A percentile compares a stretch with the other conserved stretches of the same genome.
Evolutionary conservation across 92 coral and sea anemone genomes (phyloP).

Genomic region (Bergia puertoricense): DNA sequence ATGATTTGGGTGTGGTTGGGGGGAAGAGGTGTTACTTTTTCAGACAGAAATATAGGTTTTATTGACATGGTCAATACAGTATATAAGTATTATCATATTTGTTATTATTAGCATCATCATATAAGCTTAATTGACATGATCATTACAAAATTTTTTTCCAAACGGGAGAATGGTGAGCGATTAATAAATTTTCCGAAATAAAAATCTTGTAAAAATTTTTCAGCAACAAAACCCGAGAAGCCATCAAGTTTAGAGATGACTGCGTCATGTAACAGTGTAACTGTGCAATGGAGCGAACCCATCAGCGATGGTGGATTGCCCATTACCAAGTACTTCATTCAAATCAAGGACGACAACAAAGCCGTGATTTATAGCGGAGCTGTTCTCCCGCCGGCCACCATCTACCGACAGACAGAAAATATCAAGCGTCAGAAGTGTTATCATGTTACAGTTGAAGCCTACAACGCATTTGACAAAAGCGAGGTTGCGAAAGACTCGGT

Average conservation of each 20-base stretch:
- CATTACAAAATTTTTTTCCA: too few species aligned
- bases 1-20: too few species aligned
- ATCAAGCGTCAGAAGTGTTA: background rate
- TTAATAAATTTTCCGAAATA: background rate
- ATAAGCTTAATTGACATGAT: too few species aligned
- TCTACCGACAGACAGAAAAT: background rate
- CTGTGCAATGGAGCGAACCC: background rate
- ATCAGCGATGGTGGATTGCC: conserved; percentile 1
- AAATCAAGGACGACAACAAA: background rate
- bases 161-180: background rate
- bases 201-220: background rate
- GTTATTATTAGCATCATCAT: too few species aligned
- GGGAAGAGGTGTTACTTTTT: too few species aligned
- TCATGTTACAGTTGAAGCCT: background rate
- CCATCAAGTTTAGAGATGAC: background rate
- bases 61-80: too few species aligned
- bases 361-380: background rate
- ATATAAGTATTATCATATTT: too few species aligned
- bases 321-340: background rate
- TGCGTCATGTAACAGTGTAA: conserved; percentile 15
- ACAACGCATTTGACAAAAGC: background rate
- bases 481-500: background rate
- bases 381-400: background rate
- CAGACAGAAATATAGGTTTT: too few species aligned
- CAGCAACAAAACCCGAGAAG: conserved; percentile 11